A percentile compares a stretch with the other conserved stretches of the same genome.
Evolutionary conservation across 2,113 vertebrate genomes (phyloP).

Genomic region (Pelmatolapia mariae): DNA sequence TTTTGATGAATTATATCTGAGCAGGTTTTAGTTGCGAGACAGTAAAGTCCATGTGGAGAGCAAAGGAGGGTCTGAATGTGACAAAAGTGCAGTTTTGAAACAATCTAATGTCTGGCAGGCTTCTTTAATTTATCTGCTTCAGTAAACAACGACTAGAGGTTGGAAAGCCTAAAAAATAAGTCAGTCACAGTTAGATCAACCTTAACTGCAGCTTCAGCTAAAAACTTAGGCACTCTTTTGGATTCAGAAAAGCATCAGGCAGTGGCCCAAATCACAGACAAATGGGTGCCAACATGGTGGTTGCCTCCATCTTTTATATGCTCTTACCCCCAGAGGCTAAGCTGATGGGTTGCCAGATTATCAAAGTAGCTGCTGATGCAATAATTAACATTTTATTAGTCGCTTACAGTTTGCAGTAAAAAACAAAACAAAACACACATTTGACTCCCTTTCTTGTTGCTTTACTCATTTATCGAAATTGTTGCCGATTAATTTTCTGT

Average conservation of each 20-base stretch:
- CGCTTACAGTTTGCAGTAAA: background rate
- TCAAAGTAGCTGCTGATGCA: background rate
- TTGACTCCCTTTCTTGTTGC: background rate
- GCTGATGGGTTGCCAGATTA: background rate
- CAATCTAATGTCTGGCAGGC: background rate
- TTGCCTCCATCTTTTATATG: background rate
- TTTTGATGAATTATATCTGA: background rate
- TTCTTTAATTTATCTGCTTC: background rate
- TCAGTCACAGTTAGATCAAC: background rate
- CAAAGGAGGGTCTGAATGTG: background rate
- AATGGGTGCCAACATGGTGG: background rate
- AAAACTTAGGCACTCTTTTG: background rate
- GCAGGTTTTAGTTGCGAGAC: background rate
- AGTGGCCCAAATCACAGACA: background rate
- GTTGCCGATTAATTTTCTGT: background rate
- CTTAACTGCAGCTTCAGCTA: background rate
- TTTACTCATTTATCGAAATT: background rate
- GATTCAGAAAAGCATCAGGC: background rate
- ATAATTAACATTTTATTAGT: background rate
- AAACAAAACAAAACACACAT: background rate
- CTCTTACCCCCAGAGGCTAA: background rate
- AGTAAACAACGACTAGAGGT: background rate
- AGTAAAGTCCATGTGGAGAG: fast-evolving
- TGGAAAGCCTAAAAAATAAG: background rate
- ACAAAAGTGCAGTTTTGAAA: background rate